Percentiles rank a stretch among this genome's conserved stretches.
These are phyloP conservation scores for Eulemur coronatus DNA, from an alignment of 2,797 vertebrate genomes.

Conservation along the genomic window DNA sequence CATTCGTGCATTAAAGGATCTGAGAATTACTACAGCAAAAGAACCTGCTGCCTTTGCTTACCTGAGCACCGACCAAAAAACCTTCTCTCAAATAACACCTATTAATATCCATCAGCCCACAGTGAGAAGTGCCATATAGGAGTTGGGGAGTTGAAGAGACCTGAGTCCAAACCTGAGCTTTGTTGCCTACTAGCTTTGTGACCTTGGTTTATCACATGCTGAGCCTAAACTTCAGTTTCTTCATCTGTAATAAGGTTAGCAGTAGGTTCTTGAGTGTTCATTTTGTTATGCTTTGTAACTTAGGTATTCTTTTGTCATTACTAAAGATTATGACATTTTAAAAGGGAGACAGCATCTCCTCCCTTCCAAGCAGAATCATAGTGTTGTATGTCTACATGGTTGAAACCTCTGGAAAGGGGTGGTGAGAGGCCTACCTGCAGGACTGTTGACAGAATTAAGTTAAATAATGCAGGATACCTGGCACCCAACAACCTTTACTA, in stretches of 20 bases:
- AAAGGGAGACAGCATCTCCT: background rate
- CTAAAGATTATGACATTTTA: background rate
- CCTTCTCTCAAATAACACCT: background rate
- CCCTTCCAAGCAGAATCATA: background rate
- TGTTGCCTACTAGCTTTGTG: background rate
- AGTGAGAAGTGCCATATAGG: background rate
- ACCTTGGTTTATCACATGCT: background rate
- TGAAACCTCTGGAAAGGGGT: background rate
- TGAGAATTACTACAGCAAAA: conserved; percentile 3
- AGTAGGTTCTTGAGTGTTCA: background rate
- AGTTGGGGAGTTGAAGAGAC: background rate
- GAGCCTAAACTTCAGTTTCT: background rate
- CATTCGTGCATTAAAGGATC: background rate
- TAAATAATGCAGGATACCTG: background rate
- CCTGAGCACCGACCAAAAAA: background rate
- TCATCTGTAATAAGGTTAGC: background rate
- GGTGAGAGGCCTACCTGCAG: background rate
- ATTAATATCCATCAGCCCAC: background rate
- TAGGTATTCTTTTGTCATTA: background rate
- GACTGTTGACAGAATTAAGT: background rate
- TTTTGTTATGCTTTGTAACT: background rate
- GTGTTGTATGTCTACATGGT: background rate
- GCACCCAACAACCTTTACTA: background rate
- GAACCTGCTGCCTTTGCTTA: conserved; percentile 13
- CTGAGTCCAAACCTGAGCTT: background rate